phyloP scores from a whole-genome alignment of 2,888 invertebrate genomes.

The Drosophila sordidula region DNA sequence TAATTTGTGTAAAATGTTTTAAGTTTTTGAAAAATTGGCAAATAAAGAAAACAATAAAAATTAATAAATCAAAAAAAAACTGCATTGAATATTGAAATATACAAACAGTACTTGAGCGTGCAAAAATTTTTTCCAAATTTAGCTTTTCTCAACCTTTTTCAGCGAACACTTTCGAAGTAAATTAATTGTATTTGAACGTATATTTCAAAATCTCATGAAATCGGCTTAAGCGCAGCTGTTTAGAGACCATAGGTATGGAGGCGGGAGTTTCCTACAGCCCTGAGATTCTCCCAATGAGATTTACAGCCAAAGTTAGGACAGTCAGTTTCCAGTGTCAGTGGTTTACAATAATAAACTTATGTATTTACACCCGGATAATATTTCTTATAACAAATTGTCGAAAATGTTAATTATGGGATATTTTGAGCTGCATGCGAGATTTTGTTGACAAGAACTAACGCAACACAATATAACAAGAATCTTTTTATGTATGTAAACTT shows the following conservation, averaged over 20 bases:
- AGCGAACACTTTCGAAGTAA: conserved; percentile 39
- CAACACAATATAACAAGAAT: conserved; percentile 10
- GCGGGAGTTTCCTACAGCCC: conserved; percentile 1
- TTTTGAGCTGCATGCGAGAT: conserved; percentile 16
- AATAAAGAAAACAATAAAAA: conserved; percentile 79
- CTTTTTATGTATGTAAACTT: conserved; percentile 31
- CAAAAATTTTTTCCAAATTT: conserved; percentile 61
- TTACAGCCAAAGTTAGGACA: conserved; percentile 1
- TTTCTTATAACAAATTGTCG: conserved; percentile 4
- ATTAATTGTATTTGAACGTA: conserved; percentile 31
- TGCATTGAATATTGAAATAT: conserved; percentile 49
- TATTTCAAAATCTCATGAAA: conserved; percentile 52
- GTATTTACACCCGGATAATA: conserved; percentile 5
- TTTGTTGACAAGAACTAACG: conserved; percentile 8
- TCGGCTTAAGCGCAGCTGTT: conserved; percentile 62
- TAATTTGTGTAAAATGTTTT: conserved; percentile 80
- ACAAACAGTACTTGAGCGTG: conserved; percentile 20
- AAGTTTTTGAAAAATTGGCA: conserved; percentile 79
- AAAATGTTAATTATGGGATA: conserved; percentile 3
- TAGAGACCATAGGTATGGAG: conserved; percentile 27
- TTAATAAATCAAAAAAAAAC: conserved; percentile 74
- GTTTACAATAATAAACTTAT: conserved; percentile 2
- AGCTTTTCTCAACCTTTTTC: conserved; percentile 51
- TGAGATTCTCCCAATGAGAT: background rate
- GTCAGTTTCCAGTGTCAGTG: conserved; percentile 43